Percentiles rank a stretch among this genome's conserved stretches.
Evolutionary conservation across 2,888 invertebrate genomes (phyloP).

Genomic region (Drosophila kanekoi): DNA sequence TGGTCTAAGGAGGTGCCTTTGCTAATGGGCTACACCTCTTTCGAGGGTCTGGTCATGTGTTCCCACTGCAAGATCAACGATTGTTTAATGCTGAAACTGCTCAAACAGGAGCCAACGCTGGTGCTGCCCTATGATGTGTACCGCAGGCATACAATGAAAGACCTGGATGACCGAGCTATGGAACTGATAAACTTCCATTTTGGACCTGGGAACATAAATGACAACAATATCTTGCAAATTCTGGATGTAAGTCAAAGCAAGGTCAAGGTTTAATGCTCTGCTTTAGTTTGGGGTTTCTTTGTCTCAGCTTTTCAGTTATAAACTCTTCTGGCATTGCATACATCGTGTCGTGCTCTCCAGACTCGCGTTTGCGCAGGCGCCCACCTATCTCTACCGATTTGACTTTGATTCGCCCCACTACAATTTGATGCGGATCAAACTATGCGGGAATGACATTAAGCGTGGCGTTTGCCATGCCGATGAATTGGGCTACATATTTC

Average conservation of each 20-base stretch:
- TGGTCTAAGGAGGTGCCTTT: slow-evolving; percentile 82
- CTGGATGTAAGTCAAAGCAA: slow-evolving; percentile 75
- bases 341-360: slow-evolving; percentile 80
- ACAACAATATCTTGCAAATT: slow-evolving; percentile 71
- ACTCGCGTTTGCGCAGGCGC: slow-evolving; percentile 60
- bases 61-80: slow-evolving; percentile 54
- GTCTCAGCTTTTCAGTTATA: slow-evolving; percentile 79
- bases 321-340: slow-evolving; percentile 83
- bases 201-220: slow-evolving; percentile 64
- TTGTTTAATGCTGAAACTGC: slow-evolving; percentile 40
- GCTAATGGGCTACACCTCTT: slow-evolving; percentile 81
- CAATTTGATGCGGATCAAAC: slow-evolving; percentile 74
- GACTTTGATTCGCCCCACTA: slow-evolving; percentile 83
- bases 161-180: slow-evolving; percentile 48
- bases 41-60: slow-evolving; percentile 81
- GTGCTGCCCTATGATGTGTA: slow-evolving; percentile 76
- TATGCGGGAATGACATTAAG: slow-evolving; percentile 75
- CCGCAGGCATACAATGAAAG: slow-evolving; percentile 30
- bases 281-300: slow-evolving; percentile 13
- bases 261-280: not conserved
- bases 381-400: slow-evolving; percentile 83
- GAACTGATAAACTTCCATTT: slow-evolving; percentile 85
- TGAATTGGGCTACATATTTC: slow-evolving; percentile 83
- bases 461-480: slow-evolving; percentile 83
- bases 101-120: slow-evolving; percentile 51